These are phyloP conservation scores for Hylaeus volcanicus DNA, from an alignment of 1,140 invertebrate genomes.

Conservation along the genomic window DNA sequence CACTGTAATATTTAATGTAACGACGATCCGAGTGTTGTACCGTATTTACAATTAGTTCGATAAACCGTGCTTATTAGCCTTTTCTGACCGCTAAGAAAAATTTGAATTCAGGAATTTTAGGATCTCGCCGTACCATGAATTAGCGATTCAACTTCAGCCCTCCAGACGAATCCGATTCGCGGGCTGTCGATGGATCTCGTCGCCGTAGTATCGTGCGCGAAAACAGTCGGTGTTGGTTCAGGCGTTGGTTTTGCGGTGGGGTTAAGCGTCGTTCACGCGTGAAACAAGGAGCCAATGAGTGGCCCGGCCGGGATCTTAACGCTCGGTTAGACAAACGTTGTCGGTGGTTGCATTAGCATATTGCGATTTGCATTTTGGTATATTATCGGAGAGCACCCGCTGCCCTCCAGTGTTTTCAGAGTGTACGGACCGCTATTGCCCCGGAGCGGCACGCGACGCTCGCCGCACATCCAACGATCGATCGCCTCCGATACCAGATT, in stretches of 20 bases:
- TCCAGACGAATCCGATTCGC: neutral
- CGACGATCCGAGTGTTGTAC: no score
- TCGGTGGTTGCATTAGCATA: constrained; percentile 63
- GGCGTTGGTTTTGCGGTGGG: constrained; percentile 70
- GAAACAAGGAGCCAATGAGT: constrained; percentile 70
- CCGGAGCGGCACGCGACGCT: no score
- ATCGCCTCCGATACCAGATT: neutral
- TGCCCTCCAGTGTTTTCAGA: neutral
- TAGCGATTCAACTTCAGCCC: neutral
- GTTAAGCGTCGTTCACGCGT: constrained; percentile 73
- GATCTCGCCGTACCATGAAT: neutral
- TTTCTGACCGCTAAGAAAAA: no score
- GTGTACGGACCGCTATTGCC: no score
- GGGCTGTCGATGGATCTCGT: neutral
- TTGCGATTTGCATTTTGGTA: constrained; percentile 63
- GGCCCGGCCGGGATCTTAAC: constrained; percentile 59
- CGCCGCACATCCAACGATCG: no score
- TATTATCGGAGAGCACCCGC: constrained; percentile 17
- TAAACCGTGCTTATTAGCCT: no score
- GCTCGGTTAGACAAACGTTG: constrained; percentile 67
- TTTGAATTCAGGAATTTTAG: no score
- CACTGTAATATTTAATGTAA: no score
- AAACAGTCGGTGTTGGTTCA: constrained; percentile 72
- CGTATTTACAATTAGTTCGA: no score
- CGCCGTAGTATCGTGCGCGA: constrained; percentile 32